Percentiles rank a stretch among this genome's conserved stretches.
Evolutionary conservation across 2,888 invertebrate species (phyloP).

Genomic region (Limnephilus rhombicus): DNA sequence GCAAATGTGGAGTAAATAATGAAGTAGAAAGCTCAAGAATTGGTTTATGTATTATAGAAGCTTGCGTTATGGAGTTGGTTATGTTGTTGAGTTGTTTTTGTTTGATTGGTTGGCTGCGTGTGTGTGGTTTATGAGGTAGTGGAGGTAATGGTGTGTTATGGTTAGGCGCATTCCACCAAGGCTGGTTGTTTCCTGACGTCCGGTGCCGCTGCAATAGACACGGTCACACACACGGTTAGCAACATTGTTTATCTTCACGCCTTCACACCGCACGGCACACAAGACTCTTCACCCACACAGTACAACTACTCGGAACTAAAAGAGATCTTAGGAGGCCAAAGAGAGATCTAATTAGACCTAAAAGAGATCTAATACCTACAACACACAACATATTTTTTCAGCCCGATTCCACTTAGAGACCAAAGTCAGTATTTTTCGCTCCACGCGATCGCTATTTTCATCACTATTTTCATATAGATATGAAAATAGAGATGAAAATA

Average conservation of each 20-base stretch:
- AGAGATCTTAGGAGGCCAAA: not conserved
- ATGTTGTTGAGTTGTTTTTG: not conserved
- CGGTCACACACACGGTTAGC: slow-evolving; percentile 72
- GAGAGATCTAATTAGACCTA: not conserved
- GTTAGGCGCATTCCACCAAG: slow-evolving; percentile 79
- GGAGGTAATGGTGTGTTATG: slow-evolving; percentile 67
- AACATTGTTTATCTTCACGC: slow-evolving; percentile 70
- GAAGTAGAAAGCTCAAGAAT: slow-evolving; percentile 12
- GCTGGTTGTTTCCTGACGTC: slow-evolving; percentile 77
- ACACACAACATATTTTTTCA: too few species aligned
- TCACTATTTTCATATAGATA: too few species aligned
- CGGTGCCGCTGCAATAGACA: slow-evolving; percentile 78
- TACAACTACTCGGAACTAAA: not conserved
- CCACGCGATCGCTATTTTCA: too few species aligned
- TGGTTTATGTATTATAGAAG: not conserved
- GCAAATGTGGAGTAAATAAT: not conserved
- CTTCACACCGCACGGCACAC: not conserved
- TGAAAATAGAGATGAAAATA: too few species aligned
- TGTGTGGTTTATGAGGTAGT: slow-evolving; percentile 33
- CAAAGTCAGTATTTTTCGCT: too few species aligned
- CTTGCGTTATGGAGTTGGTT: slow-evolving; percentile 2
- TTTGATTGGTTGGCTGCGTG: not conserved
- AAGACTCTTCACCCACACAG: not conserved
- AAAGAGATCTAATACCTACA: too few species aligned
- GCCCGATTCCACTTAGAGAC: too few species aligned